These are phyloP conservation scores for Cryptocephalus primarius DNA, from an alignment of 2,888 invertebrate species.

Conservation along the genomic window DNA sequence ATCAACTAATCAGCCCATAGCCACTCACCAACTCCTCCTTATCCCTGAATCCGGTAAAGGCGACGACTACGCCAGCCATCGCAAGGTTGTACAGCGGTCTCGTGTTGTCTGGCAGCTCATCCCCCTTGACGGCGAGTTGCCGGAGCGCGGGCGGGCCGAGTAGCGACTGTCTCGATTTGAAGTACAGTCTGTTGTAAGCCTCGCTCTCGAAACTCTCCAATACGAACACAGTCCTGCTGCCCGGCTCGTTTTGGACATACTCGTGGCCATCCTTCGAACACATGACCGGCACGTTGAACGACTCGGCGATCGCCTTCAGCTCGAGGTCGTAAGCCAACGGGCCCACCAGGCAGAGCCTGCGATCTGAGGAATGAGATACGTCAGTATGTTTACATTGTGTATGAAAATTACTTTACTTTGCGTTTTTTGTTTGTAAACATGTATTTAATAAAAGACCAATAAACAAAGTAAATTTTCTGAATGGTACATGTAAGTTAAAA, in stretches of 20 bases:
- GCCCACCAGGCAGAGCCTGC: slow-evolving; percentile 54
- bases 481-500: too few relatives aligned
- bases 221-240: slow-evolving; percentile 59
- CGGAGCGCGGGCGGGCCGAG: slow-evolving; percentile 71
- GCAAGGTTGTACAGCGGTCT: slow-evolving; percentile 80
- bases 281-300: slow-evolving; percentile 51
- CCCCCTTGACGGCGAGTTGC: slow-evolving; percentile 59
- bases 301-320: slow-evolving; percentile 46
- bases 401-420: too few relatives aligned
- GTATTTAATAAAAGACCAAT: too few relatives aligned
- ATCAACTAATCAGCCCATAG: too few relatives aligned
- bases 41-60: slow-evolving; percentile 85
- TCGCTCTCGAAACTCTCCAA: slow-evolving; percentile 63
- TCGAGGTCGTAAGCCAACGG: slow-evolving; percentile 42
- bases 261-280: slow-evolving; percentile 52
- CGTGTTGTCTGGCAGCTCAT: slow-evolving; percentile 61
- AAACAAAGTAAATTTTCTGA: too few relatives aligned
- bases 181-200: slow-evolving; percentile 54
- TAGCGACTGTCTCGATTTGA: slow-evolving; percentile 54
- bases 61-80: slow-evolving; percentile 81
- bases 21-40: slow-evolving; percentile 79
- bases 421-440: too few relatives aligned
- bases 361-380: neutral
- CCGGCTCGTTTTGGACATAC: slow-evolving; percentile 38
- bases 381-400: too few relatives aligned